These are phyloP conservation scores for Harpagus bidentatus DNA, from an alignment of 2,113 vertebrate genomes.

Conservation along the genomic window DNA sequence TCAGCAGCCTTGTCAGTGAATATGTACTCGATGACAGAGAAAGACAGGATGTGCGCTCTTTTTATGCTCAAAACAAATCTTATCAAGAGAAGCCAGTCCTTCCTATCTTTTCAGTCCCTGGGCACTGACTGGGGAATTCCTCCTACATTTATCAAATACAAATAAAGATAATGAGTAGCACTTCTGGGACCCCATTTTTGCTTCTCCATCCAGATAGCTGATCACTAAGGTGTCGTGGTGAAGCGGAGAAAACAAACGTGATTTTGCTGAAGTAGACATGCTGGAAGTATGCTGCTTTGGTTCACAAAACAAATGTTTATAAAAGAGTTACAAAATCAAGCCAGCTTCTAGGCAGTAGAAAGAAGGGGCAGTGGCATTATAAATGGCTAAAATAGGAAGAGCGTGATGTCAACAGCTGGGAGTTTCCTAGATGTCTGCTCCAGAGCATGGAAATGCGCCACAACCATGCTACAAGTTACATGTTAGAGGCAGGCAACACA, in stretches of 20 bases:
- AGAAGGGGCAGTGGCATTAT: neutral
- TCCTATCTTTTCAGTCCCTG: neutral
- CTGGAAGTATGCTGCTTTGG: neutral
- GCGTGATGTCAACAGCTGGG: rapidly evolving
- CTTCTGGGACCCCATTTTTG: neutral
- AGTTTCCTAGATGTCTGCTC: neutral
- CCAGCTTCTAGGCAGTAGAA: neutral
- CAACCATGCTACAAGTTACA: neutral
- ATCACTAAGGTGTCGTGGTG: neutral
- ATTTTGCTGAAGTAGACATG: neutral
- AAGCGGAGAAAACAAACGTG: neutral
- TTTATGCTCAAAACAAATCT: neutral
- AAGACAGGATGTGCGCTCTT: neutral
- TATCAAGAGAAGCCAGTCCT: neutral
- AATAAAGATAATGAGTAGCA: neutral
- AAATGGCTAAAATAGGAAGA: neutral
- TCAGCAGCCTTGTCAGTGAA: neutral
- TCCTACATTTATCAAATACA: neutral
- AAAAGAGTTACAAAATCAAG: neutral
- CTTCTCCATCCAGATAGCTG: neutral
- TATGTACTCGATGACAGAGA: neutral
- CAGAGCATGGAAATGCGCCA: neutral
- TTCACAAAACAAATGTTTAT: neutral
- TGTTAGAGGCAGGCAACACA: neutral
- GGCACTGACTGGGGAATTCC: neutral